A percentile compares a stretch with the other conserved stretches of the same genome.
These are phyloP conservation scores for Morus bassanus DNA, from an alignment of 2,797 vertebrate species.

Conservation along the genomic window DNA sequence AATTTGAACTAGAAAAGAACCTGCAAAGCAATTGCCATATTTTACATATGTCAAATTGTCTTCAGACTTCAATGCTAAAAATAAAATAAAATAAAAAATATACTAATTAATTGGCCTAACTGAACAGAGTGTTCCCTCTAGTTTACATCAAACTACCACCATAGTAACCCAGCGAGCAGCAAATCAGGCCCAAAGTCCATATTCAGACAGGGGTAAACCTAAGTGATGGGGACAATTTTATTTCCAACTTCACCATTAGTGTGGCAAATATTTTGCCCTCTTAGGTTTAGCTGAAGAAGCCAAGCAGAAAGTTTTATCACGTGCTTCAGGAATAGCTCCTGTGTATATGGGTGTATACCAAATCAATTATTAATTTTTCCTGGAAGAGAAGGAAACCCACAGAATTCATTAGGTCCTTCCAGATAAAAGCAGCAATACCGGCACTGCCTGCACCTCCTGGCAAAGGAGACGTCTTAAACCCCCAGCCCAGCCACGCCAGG, in stretches of 20 bases:
- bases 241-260: neutral
- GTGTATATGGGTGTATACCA: neutral
- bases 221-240: neutral
- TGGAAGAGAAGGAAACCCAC: neutral
- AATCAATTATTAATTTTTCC: neutral
- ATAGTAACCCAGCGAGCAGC: neutral
- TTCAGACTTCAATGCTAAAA: neutral
- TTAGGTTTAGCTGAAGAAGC: neutral
- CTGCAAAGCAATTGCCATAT: neutral
- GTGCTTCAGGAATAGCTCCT: neutral
- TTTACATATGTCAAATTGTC: neutral
- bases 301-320: neutral
- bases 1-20: neutral
- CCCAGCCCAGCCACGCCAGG: neutral
- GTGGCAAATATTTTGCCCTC: neutral
- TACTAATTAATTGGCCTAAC: neutral
- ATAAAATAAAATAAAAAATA: neutral
- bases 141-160: neutral
- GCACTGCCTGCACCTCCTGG: neutral
- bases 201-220: neutral
- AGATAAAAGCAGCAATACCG: neutral
- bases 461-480: neutral
- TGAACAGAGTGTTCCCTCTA: neutral
- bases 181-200: neutral
- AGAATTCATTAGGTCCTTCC: neutral